Conservation (phyloP, 2,888 invertebrate genomes). For the Abscondita cerata region DNA sequence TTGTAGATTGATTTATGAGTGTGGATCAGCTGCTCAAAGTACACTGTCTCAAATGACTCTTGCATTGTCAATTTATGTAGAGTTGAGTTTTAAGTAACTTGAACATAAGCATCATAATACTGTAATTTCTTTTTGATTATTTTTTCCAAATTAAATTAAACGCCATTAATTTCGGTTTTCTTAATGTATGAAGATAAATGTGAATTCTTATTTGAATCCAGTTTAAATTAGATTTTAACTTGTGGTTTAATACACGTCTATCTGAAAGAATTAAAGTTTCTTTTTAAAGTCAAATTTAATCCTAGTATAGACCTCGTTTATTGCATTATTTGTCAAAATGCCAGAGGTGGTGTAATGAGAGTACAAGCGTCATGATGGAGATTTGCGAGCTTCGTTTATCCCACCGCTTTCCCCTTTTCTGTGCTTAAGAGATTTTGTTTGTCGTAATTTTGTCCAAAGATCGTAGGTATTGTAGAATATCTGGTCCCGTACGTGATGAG, state of each 20-base stretch:
- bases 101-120: too few relatives aligned
- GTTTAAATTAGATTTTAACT: neutral
- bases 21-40: too few relatives aligned
- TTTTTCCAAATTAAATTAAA: too few relatives aligned
- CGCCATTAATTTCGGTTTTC: too few relatives aligned
- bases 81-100: too few relatives aligned
- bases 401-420: conserved; percentile 18
- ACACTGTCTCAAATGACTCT: too few relatives aligned
- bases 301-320: conserved; percentile 38
- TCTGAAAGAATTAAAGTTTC: conserved; percentile 31
- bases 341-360: conserved; percentile 40
- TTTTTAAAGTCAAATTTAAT: conserved; percentile 36
- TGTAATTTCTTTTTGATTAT: too few relatives aligned
- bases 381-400: conserved; percentile 37
- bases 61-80: too few relatives aligned
- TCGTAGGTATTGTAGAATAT: conserved; percentile 30
- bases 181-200: neutral
- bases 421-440: conserved; percentile 18
- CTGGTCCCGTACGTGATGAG: conserved; percentile 27
- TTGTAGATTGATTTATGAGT: too few relatives aligned
- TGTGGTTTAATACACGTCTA: conserved; percentile 23
- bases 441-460: conserved; percentile 29
- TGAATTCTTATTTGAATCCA: conserved; percentile 7
- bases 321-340: conserved; percentile 43
- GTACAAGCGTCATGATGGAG: conserved; percentile 41